Conservation (phyloP, 2,113 vertebrate species). For the Bolborhynchus lineola region DNA sequence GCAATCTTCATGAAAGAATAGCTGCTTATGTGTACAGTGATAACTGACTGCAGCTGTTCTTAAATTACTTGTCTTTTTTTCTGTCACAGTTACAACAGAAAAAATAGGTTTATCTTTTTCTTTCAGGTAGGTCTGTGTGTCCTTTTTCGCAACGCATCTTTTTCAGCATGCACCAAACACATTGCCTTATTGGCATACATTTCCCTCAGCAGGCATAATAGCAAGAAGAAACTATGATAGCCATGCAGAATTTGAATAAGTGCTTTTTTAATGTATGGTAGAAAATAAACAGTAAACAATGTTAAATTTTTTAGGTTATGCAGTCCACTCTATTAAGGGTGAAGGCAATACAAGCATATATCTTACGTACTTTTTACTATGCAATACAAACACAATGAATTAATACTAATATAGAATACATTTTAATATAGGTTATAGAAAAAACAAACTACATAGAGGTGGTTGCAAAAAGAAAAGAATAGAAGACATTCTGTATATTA, state of each 20-base stretch:
- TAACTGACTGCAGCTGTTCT: background rate
- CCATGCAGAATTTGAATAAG: background rate
- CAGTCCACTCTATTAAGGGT: background rate
- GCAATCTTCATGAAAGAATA: background rate
- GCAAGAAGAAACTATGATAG: background rate
- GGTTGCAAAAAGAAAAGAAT: background rate
- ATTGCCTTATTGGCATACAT: background rate
- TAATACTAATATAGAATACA: background rate
- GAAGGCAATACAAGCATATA: background rate
- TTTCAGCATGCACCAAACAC: constrained; percentile 7
- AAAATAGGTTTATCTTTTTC: background rate
- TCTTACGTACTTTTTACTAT: background rate
- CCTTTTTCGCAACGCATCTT: background rate
- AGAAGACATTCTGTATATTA: background rate
- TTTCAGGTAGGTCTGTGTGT: background rate
- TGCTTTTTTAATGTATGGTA: background rate
- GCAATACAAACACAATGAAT: background rate
- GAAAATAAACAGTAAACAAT: background rate
- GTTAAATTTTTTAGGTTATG: background rate
- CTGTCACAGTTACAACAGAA: background rate
- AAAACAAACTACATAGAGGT: background rate
- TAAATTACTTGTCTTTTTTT: background rate
- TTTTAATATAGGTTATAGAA: background rate
- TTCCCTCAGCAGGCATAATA: background rate
- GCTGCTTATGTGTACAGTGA: background rate